These are phyloP conservation scores for Dynastes hyllus DNA, from an alignment of 2,888 invertebrate genomes.

Conservation along the genomic window DNA sequence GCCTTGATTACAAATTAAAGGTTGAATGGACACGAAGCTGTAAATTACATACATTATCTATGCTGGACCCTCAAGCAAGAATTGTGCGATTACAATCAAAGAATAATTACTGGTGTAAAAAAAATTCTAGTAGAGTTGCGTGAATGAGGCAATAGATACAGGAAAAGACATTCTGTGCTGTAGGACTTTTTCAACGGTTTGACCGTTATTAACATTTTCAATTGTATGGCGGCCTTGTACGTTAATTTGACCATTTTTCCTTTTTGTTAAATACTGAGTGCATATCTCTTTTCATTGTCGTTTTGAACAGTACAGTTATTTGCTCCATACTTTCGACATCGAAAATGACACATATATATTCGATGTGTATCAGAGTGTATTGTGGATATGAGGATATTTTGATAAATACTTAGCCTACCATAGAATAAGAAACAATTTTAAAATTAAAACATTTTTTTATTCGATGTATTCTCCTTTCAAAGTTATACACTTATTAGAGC, in stretches of 20 bases:
- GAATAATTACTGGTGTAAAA: background rate
- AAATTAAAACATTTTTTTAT: too few species aligned
- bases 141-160: background rate
- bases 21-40: slow-evolving; percentile 1
- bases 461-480: too few species aligned
- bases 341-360: background rate
- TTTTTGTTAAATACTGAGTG: background rate
- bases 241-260: slow-evolving; percentile 22
- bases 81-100: slow-evolving; percentile 7
- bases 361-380: too few species aligned
- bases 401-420: too few species aligned
- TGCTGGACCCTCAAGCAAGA: background rate
- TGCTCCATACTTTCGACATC: background rate
- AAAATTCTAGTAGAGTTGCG: background rate
- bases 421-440: too few species aligned
- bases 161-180: background rate
- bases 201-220: slow-evolving; percentile 1
- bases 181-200: background rate
- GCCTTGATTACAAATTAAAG: slow-evolving; percentile 23
- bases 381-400: too few species aligned
- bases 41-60: slow-evolving; percentile 6
- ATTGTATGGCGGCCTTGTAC: slow-evolving; percentile 5
- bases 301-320: slow-evolving; percentile 20
- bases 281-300: background rate
- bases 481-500: too few species aligned